phyloP scores from a whole-genome alignment of 2,113 vertebrate genomes.

The Panurus biarmicus region DNA sequence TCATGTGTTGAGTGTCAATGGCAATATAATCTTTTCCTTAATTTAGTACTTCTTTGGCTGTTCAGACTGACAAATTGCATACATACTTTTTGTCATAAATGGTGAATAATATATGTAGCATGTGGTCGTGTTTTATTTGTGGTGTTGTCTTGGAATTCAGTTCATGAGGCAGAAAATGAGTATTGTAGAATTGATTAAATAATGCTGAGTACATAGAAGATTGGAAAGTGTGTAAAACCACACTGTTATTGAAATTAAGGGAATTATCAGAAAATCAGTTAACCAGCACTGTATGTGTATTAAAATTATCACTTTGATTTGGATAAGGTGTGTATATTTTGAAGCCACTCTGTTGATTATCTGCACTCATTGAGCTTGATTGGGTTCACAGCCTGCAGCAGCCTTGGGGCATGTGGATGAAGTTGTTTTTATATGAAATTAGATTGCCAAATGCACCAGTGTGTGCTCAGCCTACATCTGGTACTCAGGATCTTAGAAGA shows the following conservation, averaged over 20 bases:
- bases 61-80: neutral
- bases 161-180: neutral
- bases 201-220: neutral
- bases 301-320: neutral
- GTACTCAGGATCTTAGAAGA: neutral
- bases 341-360: neutral
- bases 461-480: neutral
- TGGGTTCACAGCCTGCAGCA: neutral
- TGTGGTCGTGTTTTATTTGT: neutral
- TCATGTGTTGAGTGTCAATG: neutral
- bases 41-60: neutral
- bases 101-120: neutral
- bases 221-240: neutral
- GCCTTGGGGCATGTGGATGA: neutral
- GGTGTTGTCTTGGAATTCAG: neutral
- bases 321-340: neutral
- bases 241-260: neutral
- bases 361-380: neutral
- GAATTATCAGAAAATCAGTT: neutral
- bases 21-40: neutral
- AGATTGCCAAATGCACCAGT: neutral
- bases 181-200: neutral
- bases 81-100: neutral
- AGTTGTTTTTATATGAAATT: neutral
- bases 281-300: neutral